These are phyloP conservation scores for Masnerella sp. DNA, from an alignment of 2,888 invertebrate species.

Conservation along the genomic window DNA sequence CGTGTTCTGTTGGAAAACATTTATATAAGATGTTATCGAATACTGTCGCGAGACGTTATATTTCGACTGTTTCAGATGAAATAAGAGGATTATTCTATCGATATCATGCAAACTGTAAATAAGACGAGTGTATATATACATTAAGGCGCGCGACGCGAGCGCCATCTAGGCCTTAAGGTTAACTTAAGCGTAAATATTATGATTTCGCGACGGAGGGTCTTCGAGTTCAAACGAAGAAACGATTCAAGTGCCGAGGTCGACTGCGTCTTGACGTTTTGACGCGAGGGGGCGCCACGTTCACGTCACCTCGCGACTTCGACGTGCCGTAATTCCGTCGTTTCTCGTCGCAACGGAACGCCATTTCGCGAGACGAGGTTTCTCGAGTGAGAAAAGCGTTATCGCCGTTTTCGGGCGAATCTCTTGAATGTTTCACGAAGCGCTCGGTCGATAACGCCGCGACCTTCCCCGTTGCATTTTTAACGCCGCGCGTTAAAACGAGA, in stretches of 20 bases:
- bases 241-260: conserved; percentile 27
- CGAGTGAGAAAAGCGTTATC: conserved; percentile 2
- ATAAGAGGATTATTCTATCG: conserved; percentile 48
- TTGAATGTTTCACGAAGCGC: conserved; percentile 17
- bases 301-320: too few species aligned
- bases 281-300: too few species aligned
- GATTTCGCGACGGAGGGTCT: conserved; percentile 35
- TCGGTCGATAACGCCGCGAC: conserved; percentile 13
- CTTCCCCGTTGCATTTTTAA: conserved; percentile 37
- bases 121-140: conserved; percentile 52
- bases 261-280: conserved; percentile 43
- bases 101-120: conserved; percentile 54
- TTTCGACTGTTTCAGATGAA: conserved; percentile 54
- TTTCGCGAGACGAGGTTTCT: conserved; percentile 5
- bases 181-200: too few species aligned
- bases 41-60: conserved; percentile 47
- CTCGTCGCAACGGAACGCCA: background rate
- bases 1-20: conserved; percentile 48
- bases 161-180: conserved; percentile 37
- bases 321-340: background rate
- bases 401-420: conserved; percentile 4
- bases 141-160: conserved; percentile 18
- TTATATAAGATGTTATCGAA: conserved; percentile 56
- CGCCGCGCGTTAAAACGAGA: conserved; percentile 34
- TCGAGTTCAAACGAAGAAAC: conserved; percentile 40